Conservation (phyloP, 2,797 vertebrate species). For the Fringilla coelebs region DNA sequence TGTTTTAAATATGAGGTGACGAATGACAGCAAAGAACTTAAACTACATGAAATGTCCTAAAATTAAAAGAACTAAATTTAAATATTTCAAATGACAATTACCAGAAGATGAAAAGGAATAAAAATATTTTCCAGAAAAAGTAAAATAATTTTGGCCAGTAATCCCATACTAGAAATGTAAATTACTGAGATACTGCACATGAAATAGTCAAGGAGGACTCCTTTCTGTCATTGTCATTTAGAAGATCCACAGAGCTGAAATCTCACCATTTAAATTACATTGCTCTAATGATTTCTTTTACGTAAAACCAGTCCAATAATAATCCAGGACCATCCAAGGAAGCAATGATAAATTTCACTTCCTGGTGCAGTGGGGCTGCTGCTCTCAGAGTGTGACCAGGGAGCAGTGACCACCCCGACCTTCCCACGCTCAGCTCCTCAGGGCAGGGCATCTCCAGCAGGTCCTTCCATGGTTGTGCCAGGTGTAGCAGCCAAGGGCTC, state of each 20-base stretch:
- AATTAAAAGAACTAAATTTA: conserved; percentile 37
- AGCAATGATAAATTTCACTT: neutral
- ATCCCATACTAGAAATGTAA: neutral
- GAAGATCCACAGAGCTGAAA: conserved; percentile 20
- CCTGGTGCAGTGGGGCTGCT: neutral
- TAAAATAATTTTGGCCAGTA: conserved; percentile 38
- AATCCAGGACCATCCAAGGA: neutral
- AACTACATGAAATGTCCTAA: conserved; percentile 9
- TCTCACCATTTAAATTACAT: conserved; percentile 13
- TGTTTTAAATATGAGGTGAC: conserved; percentile 51
- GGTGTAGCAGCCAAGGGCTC: neutral
- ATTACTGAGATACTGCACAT: neutral
- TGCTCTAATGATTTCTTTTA: conserved; percentile 36
- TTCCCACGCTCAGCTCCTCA: neutral
- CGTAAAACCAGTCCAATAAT: neutral
- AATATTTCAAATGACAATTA: conserved; percentile 31
- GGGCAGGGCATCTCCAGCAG: neutral
- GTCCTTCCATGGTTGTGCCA: fast-evolving
- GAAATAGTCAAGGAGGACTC: neutral
- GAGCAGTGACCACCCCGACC: neutral
- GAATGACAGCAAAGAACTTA: conserved; percentile 5
- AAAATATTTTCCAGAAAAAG: conserved; percentile 30
- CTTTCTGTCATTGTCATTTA: neutral
- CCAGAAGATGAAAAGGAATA: conserved; percentile 33
- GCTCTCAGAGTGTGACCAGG: neutral